Percentiles rank a stretch among this genome's conserved stretches.
phyloP scores from a whole-genome alignment of 2,113 vertebrate species.

The Andinoacara biseriatus region DNA sequence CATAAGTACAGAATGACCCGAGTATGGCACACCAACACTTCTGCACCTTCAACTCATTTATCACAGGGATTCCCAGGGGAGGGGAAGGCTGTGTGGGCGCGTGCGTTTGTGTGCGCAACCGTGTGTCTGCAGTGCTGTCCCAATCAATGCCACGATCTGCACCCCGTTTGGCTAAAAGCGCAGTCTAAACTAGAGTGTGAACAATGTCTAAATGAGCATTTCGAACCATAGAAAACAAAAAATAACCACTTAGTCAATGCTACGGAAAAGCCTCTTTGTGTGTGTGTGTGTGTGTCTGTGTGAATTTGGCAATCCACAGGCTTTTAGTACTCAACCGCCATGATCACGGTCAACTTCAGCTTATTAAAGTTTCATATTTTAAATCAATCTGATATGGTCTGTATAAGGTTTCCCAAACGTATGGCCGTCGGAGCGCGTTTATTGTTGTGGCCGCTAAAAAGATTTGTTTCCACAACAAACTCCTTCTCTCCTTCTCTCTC shows the following conservation, averaged over 20 bases:
- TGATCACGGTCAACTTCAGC: not conserved
- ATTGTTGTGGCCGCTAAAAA: not conserved
- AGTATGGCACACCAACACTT: constrained; percentile 37
- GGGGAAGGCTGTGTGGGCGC: constrained; percentile 27
- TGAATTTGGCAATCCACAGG: not conserved
- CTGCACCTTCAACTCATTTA: constrained; percentile 69
- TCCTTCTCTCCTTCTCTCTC: too few species aligned
- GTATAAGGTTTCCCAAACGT: not conserved
- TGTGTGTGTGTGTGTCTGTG: too few species aligned
- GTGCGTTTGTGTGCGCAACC: constrained; percentile 7
- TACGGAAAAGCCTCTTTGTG: not conserved
- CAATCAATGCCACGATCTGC: constrained; percentile 65
- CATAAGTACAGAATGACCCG: not conserved
- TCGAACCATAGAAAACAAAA: not conserved
- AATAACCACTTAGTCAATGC: not conserved
- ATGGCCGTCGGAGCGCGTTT: not conserved
- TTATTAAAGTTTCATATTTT: not conserved
- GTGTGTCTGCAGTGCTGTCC: constrained; percentile 34
- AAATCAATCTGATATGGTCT: not conserved
- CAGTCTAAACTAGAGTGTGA: not conserved
- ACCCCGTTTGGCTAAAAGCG: not conserved
- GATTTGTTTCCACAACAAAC: not conserved
- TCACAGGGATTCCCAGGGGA: constrained; percentile 70
- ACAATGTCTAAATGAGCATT: not conserved
- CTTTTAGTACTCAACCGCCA: not conserved